Conservation (phyloP, 2,888 invertebrate species). For the Mesoligia furuncula region DNA sequence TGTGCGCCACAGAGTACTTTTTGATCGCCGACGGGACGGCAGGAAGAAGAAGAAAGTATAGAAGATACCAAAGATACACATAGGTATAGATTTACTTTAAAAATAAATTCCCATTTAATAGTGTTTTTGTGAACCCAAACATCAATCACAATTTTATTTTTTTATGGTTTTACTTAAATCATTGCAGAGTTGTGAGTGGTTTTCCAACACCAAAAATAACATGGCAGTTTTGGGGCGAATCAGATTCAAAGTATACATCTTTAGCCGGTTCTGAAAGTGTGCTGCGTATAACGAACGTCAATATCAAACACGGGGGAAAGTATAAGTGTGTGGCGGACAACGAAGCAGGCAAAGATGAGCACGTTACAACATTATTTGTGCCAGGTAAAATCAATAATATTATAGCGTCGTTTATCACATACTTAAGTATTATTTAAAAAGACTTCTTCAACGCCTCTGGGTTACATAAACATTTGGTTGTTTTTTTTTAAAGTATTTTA, state of each 20-base stretch:
- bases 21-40: no score
- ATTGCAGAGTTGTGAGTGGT: slow-evolving; percentile 41
- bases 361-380: slow-evolving; percentile 32
- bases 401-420: no score
- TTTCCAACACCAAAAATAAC: slow-evolving; percentile 44
- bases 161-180: background rate
- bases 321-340: no score
- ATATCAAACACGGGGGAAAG: slow-evolving; percentile 20
- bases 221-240: slow-evolving; percentile 33
- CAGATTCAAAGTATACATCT: slow-evolving; percentile 6
- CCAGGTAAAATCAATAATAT: slow-evolving; percentile 37
- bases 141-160: background rate
- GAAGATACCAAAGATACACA: no score
- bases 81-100: no score
- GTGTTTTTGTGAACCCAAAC: no score
- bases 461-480: background rate
- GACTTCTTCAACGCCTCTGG: background rate
- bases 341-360: no score
- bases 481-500: background rate
- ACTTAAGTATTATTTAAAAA: background rate
- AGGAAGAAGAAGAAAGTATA: no score
- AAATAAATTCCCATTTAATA: no score
- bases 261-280: slow-evolving; percentile 14
- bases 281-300: slow-evolving; percentile 21
- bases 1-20: no score